Evolutionary conservation across 1,140 invertebrate genomes (phyloP).

Genomic region (Diabrotica virgifera): DNA sequence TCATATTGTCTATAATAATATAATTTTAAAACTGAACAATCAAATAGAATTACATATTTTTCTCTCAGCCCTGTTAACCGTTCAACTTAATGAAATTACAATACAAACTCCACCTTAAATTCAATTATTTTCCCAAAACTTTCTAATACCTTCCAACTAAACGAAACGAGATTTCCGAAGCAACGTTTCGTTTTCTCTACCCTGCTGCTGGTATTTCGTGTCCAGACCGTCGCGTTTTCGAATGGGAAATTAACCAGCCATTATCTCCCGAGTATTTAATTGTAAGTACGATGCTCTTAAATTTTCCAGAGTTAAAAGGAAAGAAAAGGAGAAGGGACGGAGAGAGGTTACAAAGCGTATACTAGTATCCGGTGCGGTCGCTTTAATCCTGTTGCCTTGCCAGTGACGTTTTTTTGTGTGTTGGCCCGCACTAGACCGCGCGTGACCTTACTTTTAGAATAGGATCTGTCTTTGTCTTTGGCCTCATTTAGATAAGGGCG

Average conservation of each 20-base stretch:
- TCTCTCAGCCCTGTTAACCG: no score
- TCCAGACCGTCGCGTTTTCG: slow-evolving; percentile 1
- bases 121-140: not conserved
- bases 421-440: not conserved
- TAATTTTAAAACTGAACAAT: no score
- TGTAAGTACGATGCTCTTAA: slow-evolving; percentile 18
- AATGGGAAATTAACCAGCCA: slow-evolving; percentile 14
- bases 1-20: no score
- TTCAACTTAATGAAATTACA: not conserved
- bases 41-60: no score
- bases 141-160: not conserved
- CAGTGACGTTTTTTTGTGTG: slow-evolving; percentile 2
- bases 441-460: not conserved
- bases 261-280: slow-evolving; percentile 20
- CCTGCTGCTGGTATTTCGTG: slow-evolving; percentile 8
- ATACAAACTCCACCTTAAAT: not conserved
- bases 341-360: slow-evolving; percentile 15
- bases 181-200: not conserved
- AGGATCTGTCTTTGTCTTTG: not conserved
- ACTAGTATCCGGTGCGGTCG: slow-evolving; percentile 13
- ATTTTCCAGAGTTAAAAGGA: slow-evolving; percentile 9
- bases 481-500: no score
- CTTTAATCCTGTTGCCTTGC: slow-evolving; percentile 12
- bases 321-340: not conserved
- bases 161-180: not conserved